Percentiles rank a stretch among this genome's conserved stretches.
Conservation (phyloP, 2,113 vertebrate genomes). For the Rhinoderma darwinii region DNA sequence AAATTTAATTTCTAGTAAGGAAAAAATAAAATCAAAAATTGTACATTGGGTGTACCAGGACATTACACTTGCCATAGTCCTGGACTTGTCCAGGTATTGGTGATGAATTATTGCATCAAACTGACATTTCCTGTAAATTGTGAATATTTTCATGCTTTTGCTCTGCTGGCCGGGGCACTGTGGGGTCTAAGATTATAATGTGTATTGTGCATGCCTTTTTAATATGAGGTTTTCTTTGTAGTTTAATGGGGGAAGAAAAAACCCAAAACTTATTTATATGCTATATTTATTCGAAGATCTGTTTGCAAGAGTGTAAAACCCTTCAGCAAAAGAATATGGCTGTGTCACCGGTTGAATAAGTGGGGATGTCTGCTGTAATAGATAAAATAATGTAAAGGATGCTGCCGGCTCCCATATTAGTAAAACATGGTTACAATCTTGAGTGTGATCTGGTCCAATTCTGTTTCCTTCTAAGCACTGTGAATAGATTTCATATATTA, state of each 20-base stretch:
- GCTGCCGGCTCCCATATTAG: neutral
- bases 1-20: neutral
- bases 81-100: no score
- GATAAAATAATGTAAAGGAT: neutral
- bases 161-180: slow-evolving; percentile 12
- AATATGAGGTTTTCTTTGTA: neutral
- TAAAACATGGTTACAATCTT: neutral
- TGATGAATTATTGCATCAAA: neutral
- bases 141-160: neutral
- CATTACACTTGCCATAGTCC: no score
- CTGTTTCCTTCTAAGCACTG: neutral
- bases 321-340: neutral
- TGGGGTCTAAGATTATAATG: neutral
- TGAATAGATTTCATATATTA: neutral
- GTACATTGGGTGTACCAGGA: no score
- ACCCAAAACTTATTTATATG: neutral
- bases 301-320: neutral
- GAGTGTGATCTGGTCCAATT: no score
- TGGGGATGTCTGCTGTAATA: neutral
- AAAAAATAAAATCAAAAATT: no score
- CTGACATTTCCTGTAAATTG: neutral
- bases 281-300: neutral
- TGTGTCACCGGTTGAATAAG: neutral
- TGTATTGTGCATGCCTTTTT: neutral
- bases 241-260: neutral